Percentiles rank a stretch among this genome's conserved stretches.
These are phyloP conservation scores for Cladorhizidae sp. DNA, from an alignment of 37 sponge, comb jelly and placozoan species.

Conservation along the genomic window DNA sequence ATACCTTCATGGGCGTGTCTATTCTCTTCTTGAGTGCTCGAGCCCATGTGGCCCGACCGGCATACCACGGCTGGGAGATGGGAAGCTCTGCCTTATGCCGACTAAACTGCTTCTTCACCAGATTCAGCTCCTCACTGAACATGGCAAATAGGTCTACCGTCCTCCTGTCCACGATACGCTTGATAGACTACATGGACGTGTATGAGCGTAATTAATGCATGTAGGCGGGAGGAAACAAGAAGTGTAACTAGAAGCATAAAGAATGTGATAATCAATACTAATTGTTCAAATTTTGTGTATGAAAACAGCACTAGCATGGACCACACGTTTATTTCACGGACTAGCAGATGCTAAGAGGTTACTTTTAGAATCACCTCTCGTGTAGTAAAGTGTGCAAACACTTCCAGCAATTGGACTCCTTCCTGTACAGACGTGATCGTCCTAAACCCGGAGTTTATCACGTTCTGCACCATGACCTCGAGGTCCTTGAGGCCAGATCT, in stretches of 20 bases:
- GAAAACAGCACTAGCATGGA: too few relatives aligned
- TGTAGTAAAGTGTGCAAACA: constrained; percentile 78
- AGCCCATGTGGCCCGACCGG: constrained; percentile 92
- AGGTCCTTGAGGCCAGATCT: constrained; percentile 92
- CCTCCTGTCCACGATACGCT: constrained; percentile 86
- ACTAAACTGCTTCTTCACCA: constrained; percentile 95
- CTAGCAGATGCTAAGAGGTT: too few relatives aligned
- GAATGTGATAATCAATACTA: too few relatives aligned
- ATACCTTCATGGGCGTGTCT: constrained; percentile 91
- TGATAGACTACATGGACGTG: constrained; percentile 68
- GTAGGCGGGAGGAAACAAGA: too few relatives aligned
- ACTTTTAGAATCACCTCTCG: too few relatives aligned
- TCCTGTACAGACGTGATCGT: constrained; percentile 86
- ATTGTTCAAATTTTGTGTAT: too few relatives aligned
- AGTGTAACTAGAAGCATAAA: too few relatives aligned
- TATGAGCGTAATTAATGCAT: too few relatives aligned
- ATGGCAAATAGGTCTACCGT: constrained; percentile 90
- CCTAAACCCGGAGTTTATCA: constrained; percentile 84
- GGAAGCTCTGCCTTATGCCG: constrained; percentile 62
- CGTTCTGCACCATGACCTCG: constrained; percentile 99
- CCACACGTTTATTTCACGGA: too few relatives aligned
- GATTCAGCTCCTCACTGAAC: constrained; percentile 91
- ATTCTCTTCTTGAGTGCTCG: constrained; percentile 86
- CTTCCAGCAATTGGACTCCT: constrained; percentile 93
- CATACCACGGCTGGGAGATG: constrained; percentile 74